These are phyloP conservation scores for Heterochromis multidens DNA, from an alignment of 2,113 vertebrate genomes.

Conservation along the genomic window DNA sequence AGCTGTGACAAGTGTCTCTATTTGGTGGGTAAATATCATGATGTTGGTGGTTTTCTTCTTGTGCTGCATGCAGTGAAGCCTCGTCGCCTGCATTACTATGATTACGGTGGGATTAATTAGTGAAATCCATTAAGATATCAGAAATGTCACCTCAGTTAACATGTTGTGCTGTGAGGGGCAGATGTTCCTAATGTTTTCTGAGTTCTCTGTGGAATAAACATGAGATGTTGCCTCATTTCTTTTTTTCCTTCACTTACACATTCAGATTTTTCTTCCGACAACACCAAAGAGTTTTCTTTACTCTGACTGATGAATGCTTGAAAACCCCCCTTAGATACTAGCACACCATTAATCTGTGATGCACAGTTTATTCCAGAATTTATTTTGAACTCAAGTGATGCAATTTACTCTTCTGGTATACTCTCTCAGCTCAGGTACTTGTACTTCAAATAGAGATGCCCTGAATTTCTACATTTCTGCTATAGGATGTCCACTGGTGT, in stretches of 20 bases:
- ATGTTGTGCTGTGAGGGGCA: background rate
- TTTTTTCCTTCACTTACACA: background rate
- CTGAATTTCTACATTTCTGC: background rate
- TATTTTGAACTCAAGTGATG: background rate
- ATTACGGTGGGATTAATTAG: background rate
- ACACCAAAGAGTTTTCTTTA: background rate
- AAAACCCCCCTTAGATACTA: background rate
- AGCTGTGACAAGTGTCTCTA: constrained; percentile 2
- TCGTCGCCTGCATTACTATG: background rate
- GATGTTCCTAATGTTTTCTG: constrained; percentile 3
- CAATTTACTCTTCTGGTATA: background rate
- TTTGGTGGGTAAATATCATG: background rate
- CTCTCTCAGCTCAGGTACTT: background rate
- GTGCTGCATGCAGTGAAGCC: background rate
- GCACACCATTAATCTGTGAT: background rate
- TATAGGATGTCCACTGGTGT: too few relatives aligned
- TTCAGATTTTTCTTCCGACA: background rate
- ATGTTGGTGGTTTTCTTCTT: background rate
- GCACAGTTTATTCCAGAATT: background rate
- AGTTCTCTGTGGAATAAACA: background rate
- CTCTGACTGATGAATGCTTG: background rate
- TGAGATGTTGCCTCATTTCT: background rate
- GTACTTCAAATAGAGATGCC: background rate
- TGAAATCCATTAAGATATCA: background rate
- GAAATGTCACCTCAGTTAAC: background rate